Percentiles rank a stretch among this genome's conserved stretches.
phyloP scores from a whole-genome alignment of 2,113 vertebrate genomes.

The Gambusia affinis region DNA sequence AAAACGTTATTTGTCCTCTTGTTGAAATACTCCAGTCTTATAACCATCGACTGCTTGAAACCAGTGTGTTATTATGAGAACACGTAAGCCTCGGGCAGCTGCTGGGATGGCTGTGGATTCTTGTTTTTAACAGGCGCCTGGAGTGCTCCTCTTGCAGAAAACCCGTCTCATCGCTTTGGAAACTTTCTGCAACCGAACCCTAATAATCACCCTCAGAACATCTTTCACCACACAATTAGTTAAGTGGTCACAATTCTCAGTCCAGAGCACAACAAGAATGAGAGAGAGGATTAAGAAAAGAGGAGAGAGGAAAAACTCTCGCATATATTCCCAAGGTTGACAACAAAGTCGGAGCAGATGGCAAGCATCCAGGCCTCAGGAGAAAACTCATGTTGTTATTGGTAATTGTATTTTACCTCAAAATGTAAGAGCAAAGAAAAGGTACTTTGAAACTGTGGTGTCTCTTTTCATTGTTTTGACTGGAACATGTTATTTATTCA shows the following conservation, averaged over 20 bases:
- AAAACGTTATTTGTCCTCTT: background rate
- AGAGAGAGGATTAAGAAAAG: constrained; percentile 43
- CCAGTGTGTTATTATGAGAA: constrained; percentile 1
- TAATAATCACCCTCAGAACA: constrained; percentile 54
- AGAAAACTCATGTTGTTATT: constrained; percentile 27
- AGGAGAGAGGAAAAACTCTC: constrained; percentile 36
- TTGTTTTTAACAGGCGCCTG: background rate
- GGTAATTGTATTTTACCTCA: constrained; percentile 20
- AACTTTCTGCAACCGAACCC: constrained; percentile 34
- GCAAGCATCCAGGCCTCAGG: constrained; percentile 37
- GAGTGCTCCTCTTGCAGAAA: constrained; percentile 9
- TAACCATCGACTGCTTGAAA: background rate
- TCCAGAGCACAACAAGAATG: constrained; percentile 36
- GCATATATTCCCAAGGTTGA: constrained; percentile 54
- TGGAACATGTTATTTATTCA: constrained; percentile 9
- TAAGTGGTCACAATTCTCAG: constrained; percentile 54
- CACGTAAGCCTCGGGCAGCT: background rate
- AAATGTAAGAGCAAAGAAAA: constrained; percentile 15
- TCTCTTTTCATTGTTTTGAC: background rate
- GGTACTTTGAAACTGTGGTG: background rate
- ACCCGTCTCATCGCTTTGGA: constrained; percentile 31
- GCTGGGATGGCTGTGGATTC: background rate
- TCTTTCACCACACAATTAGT: constrained; percentile 59
- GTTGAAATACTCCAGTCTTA: background rate
- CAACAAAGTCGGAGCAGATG: constrained; percentile 48